Percentiles rank a stretch among this genome's conserved stretches.
These are phyloP conservation scores for Aphidius gifuensis DNA, from an alignment of 1,140 invertebrate species.

Conservation along the genomic window DNA sequence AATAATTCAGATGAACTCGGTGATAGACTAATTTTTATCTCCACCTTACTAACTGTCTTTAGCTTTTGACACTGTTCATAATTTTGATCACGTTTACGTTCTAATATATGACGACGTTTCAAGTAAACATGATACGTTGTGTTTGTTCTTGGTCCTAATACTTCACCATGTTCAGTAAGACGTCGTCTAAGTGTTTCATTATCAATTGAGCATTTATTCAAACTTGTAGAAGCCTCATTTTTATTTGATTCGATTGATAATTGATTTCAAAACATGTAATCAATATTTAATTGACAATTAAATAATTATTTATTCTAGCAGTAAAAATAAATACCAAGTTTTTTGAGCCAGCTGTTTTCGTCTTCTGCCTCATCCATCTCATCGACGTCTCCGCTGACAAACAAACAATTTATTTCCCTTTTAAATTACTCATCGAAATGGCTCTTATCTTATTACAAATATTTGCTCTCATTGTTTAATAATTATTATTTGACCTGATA, in stretches of 20 bases:
- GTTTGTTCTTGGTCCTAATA: constrained; percentile 73
- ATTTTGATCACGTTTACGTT: background rate
- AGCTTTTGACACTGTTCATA: background rate
- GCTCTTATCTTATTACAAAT: no score
- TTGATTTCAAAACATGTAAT: no score
- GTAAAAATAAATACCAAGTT: constrained; percentile 24
- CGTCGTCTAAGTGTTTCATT: constrained; percentile 56
- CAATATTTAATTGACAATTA: no score
- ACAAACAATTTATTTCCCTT: no score
- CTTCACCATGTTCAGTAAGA: constrained; percentile 63
- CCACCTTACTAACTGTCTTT: background rate
- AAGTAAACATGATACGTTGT: constrained; percentile 74
- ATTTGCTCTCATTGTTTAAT: no score
- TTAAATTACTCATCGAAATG: no score
- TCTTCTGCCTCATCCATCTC: constrained; percentile 17
- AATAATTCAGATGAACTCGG: constrained; percentile 12
- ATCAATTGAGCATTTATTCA: background rate
- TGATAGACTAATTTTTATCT: constrained; percentile 17
- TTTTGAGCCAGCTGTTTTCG: constrained; percentile 19
- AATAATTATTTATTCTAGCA: no score
- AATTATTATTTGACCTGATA: no score
- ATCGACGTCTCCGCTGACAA: constrained; percentile 11
- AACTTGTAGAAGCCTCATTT: background rate
- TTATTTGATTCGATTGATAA: constrained; percentile 4
- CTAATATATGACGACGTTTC: constrained; percentile 62